A percentile compares a stretch with the other conserved stretches of the same genome.
phyloP scores from a whole-genome alignment of 2,888 invertebrate genomes.

The Tuta absoluta region DNA sequence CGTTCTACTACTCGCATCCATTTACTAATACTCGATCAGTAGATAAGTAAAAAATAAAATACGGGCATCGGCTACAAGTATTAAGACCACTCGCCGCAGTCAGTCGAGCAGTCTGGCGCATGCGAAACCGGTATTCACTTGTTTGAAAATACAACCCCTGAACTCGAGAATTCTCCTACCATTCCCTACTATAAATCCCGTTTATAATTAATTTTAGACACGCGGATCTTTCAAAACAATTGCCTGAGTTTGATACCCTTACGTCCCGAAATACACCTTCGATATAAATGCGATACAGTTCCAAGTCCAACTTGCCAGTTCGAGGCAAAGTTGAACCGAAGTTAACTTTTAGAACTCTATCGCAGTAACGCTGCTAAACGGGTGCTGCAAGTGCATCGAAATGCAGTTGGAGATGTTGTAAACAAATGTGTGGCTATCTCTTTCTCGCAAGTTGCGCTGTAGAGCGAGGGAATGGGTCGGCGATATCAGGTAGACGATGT shows the following conservation, averaged over 20 bases:
- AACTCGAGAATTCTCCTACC: conserved; percentile 3
- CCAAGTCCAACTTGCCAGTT: conserved; percentile 32
- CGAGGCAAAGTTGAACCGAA: conserved; percentile 33
- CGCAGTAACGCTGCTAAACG: conserved; percentile 39
- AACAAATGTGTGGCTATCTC: conserved; percentile 47
- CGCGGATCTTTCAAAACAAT: conserved; percentile 51
- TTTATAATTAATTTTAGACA: conserved; percentile 38
- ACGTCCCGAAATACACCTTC: conserved; percentile 51
- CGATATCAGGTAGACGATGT: conserved; percentile 54
- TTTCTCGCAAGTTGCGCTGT: conserved; percentile 41
- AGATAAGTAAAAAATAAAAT: too few relatives aligned
- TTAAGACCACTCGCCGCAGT: too few relatives aligned
- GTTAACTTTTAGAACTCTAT: conserved; percentile 54
- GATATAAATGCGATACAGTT: conserved; percentile 43
- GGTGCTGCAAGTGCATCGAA: conserved; percentile 55
- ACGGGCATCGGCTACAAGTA: too few relatives aligned
- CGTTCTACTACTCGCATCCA: neutral
- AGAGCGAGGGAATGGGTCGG: conserved; percentile 50
- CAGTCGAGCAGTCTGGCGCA: too few relatives aligned
- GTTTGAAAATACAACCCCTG: too few relatives aligned
- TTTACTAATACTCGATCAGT: too few relatives aligned
- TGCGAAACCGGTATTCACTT: too few relatives aligned
- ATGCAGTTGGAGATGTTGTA: conserved; percentile 50
- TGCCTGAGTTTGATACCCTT: conserved; percentile 44
- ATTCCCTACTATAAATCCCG: conserved; percentile 25